Evolutionary conservation across 2,113 vertebrate genomes (phyloP), one percentile per base, ranked within the genome.

Genomic region (Oreochromis tanganicae): DNA sequence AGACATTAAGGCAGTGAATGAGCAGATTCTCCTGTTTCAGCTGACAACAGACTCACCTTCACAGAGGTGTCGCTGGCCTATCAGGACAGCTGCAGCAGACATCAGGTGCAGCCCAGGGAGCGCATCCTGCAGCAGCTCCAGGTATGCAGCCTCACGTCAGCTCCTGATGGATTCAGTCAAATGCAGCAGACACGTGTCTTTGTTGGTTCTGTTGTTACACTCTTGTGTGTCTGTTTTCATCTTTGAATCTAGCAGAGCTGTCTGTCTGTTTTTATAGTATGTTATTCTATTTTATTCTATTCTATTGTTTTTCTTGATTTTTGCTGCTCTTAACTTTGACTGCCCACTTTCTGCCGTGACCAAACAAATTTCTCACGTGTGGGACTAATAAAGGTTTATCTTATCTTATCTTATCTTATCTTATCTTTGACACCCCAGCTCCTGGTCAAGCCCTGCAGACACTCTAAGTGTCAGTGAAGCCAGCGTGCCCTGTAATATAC

Each of bases 111-210:
- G 61, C 96, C 96, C 87, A 91, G 87, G 71, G 81, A 55, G 3
- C 91, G 80, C 59, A 68, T 96, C 52, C 88, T 96, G 91, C 93
- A 96, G 73, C 96, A 97, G 84, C 94, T 97, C 24, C 93, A 97
- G 96, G 96, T 96, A 91, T 8, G 7, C 32, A 13, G 46, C 41
- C 9, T 24, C 38, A 24, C 38, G 48, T 36, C 54, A 34, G 19
- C 16, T 63, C 48, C 82, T 7, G 61, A 32, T 83, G 27, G 11
- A 1, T 57, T 87, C 79, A 84, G 1, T 88, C 61, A 84, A 50
- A 78, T 84, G 38, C 50, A 29, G 7, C 38, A 71, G 24, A 43
- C n/a, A 1, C 3, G 73, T 38, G 8, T 16, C 41, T n/a, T 19
- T 36, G 32, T 50, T 59, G 19, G 27, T 12, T 56, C 38, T 21